phyloP scores from a whole-genome alignment of 2,797 vertebrate species.

The Pantherophis vulpinus region DNA sequence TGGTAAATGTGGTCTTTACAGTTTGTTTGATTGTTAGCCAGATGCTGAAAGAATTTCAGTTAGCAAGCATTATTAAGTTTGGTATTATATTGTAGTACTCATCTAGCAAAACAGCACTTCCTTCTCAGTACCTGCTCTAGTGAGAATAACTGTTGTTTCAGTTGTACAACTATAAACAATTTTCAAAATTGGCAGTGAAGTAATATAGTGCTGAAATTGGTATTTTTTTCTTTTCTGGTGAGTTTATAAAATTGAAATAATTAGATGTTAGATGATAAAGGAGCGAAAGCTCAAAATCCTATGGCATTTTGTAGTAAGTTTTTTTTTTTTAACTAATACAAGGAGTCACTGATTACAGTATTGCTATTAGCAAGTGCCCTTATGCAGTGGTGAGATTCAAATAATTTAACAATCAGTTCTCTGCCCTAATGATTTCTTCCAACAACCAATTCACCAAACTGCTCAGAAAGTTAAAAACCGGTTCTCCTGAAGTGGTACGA shows the following conservation, averaged over 20 bases:
- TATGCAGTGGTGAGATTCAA: not conserved
- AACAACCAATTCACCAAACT: too few species aligned
- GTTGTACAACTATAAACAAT: slow-evolving; percentile 9
- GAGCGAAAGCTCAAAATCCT: not conserved
- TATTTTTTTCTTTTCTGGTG: not conserved
- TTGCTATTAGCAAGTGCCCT: slow-evolving; percentile 7
- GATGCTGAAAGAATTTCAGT: slow-evolving; percentile 42
- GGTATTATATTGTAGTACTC: slow-evolving; percentile 50
- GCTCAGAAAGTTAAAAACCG: too few species aligned
- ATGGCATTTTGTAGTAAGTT: slow-evolving; percentile 25
- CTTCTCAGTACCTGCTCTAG: slow-evolving; percentile 46
- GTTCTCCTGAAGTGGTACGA: too few species aligned
- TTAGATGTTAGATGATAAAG: slow-evolving; percentile 2
- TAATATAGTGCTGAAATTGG: slow-evolving; percentile 28
- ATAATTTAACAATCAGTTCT: too few species aligned
- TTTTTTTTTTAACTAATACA: slow-evolving; percentile 39
- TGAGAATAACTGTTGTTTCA: slow-evolving; percentile 47
- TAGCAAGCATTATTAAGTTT: slow-evolving; percentile 44
- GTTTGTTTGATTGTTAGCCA: slow-evolving; percentile 43
- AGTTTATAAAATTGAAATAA: slow-evolving; percentile 3
- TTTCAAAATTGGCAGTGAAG: slow-evolving; percentile 38
- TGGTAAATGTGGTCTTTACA: slow-evolving; percentile 50
- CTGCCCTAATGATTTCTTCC: too few species aligned
- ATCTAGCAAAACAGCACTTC: slow-evolving; percentile 56
- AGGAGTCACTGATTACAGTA: not conserved